A percentile compares a stretch with the other conserved stretches of the same genome.
These are phyloP conservation scores for Spisula subtruncata DNA, from an alignment of 2,888 invertebrate species.

Conservation along the genomic window DNA sequence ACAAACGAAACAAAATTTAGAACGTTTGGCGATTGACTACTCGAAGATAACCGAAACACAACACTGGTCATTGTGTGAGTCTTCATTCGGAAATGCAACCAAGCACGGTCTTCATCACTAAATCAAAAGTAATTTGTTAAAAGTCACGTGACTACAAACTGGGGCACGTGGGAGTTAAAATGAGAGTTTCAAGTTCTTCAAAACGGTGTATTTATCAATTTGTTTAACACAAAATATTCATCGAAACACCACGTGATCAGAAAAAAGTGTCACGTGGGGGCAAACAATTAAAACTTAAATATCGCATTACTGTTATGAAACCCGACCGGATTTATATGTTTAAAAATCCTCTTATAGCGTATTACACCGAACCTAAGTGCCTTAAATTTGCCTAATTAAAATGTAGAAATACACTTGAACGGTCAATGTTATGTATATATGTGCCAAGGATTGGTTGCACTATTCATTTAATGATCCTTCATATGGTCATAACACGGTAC, in stretches of 20 bases:
- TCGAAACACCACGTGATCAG: background rate
- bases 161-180: too few relatives aligned
- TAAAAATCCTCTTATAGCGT: background rate
- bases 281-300: background rate
- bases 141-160: too few relatives aligned
- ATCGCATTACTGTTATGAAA: slow-evolving; percentile 22
- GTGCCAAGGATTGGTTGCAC: background rate
- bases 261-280: background rate
- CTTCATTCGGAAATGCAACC: too few relatives aligned
- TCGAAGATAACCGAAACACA: too few relatives aligned
- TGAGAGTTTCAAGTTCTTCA: too few relatives aligned
- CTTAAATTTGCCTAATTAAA: slow-evolving; percentile 33
- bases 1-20: too few relatives aligned
- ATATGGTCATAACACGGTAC: background rate
- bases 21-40: too few relatives aligned
- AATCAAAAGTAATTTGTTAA: too few relatives aligned
- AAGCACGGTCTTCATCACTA: too few relatives aligned
- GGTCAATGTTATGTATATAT: slow-evolving; percentile 23
- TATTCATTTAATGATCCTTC: background rate
- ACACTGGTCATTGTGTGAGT: too few relatives aligned
- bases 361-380: slow-evolving; percentile 26
- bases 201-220: too few relatives aligned
- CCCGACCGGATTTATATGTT: background rate
- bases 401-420: slow-evolving; percentile 28
- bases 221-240: background rate